Base-by-base conservation (phyloP, 2,888 invertebrate species). In the Drosophila maculinotata region DNA sequence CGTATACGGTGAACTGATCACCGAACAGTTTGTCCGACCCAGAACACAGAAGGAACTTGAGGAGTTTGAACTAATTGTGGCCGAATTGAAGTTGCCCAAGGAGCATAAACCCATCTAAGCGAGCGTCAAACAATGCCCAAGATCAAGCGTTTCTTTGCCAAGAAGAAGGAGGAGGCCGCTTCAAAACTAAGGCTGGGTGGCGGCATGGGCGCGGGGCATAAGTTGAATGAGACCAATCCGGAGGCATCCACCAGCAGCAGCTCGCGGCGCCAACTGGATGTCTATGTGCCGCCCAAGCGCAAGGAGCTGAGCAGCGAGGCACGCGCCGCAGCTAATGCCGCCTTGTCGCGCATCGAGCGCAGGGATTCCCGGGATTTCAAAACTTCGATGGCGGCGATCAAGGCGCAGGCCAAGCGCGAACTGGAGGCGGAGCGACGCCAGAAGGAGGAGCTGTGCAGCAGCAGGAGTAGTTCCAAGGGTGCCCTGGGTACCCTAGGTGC, bases 81-180 rank as follows among this genome's bases (percentile, higher is more conserved):
- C 96, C 0, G 95, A 95, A 85, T 91, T 97, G 1, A 96, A 96
- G 92, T 91, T 96, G 28, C 96, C 97, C 2, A 96, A 95, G 90
- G 96, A 96, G 87, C 96, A 96, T 90, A 95, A 96, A 10, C 96
- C 96, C 3, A n/a, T n/a, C n/a, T n/a, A n/a, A n/a, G n/a, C 92
- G 96, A 87, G 95, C 96, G 75, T 96, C 94, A 79, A 78, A n/a
- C n/a, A 60, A 90, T 90, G 89, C 89, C 88, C 3, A 82, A 86
- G 71, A 89, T 98, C 26, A 97, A 96, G 90, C 95, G 95, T 72
- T 98, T 97, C 90, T 97, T 98, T 89, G 94, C 95, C 76, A 97
- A 95, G 90, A 97, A 96, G 90, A 97, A 97, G 90, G 92, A 94
- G 0, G 97, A 98, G 89, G 94, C 95, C 0, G 97, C 97, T 89